Conservation (phyloP, 2,113 vertebrate genomes). For the Hippoglossus stenolepis region DNA sequence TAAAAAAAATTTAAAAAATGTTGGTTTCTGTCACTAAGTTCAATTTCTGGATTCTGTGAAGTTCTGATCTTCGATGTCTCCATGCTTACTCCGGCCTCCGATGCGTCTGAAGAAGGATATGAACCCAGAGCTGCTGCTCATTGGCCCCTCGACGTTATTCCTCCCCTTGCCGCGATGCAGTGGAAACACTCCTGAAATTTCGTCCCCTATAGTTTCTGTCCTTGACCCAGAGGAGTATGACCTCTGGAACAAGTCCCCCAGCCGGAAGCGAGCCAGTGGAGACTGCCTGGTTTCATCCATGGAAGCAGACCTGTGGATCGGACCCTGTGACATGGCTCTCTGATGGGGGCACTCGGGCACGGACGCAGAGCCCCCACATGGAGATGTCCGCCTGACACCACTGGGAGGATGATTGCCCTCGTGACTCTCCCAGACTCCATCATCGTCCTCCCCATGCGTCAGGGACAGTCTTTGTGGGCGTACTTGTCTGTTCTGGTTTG, state of each 20-base stretch:
- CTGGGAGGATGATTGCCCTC: not conserved
- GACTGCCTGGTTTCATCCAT: conserved; percentile 54
- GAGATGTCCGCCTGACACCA: not conserved
- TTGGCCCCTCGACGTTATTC: conserved; percentile 39
- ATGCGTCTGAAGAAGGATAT: conserved; percentile 81
- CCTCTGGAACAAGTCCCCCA: conserved; percentile 73
- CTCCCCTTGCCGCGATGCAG: not conserved
- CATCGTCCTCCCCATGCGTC: conserved; percentile 16
- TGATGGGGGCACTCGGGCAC: conserved; percentile 48
- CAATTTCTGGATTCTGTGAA: conserved; percentile 6
- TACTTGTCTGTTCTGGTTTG: not conserved
- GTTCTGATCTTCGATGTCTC: conserved; percentile 55
- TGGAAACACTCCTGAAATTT: not conserved
- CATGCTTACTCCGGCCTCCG: conserved; percentile 64
- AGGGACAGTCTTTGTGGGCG: conserved; percentile 35
- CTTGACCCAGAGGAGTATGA: conserved; percentile 58
- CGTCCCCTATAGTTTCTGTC: conserved; percentile 12
- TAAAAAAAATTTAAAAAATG: too few relatives aligned
- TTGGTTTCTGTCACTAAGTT: conserved; percentile 5
- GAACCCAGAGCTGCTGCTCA: conserved; percentile 59
- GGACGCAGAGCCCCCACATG: conserved; percentile 23
- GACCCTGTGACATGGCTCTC: conserved; percentile 22
- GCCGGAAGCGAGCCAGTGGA: conserved; percentile 36
- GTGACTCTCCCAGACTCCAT: conserved; percentile 54
- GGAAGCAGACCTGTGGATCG: conserved; percentile 58